Percentiles rank a stretch among this genome's conserved stretches.
phyloP scores from a whole-genome alignment of 2,797 vertebrate genomes.

The Psittacula derbiana region DNA sequence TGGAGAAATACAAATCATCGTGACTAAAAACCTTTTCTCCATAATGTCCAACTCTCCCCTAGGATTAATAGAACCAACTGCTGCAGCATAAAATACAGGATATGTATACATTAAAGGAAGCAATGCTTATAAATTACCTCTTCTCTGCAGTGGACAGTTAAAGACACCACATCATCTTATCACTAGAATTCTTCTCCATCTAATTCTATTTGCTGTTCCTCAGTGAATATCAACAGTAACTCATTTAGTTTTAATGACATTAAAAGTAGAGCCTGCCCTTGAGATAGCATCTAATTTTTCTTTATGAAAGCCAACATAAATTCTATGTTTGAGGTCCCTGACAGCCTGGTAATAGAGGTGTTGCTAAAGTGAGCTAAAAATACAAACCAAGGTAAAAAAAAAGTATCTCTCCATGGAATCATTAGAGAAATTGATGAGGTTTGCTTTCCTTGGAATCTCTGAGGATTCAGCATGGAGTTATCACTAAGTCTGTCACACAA shows the following conservation, averaged over 20 bases:
- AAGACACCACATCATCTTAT: conserved; percentile 24
- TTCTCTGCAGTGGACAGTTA: conserved; percentile 18
- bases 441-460: conserved; percentile 69
- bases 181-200: conserved; percentile 41
- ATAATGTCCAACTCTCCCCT: neutral
- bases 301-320: conserved; percentile 75
- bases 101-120: neutral
- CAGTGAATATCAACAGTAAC: conserved; percentile 60
- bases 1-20: neutral
- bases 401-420: conserved; percentile 65
- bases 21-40: neutral
- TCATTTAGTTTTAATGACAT: conserved; percentile 70
- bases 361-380: conserved; percentile 76
- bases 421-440: conserved; percentile 77
- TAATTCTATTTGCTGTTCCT: conserved; percentile 48
- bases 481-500: conserved; percentile 9
- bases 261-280: conserved; percentile 68
- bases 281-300: conserved; percentile 72
- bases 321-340: conserved; percentile 52
- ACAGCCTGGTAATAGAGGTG: conserved; percentile 68
- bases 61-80: neutral
- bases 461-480: conserved; percentile 14
- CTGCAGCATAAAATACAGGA: neutral
- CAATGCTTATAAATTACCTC: conserved; percentile 30
- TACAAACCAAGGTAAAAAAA: conserved; percentile 51